phyloP scores from a whole-genome alignment of 1,140 invertebrate species.

The Diploscapter pachys region DNA sequence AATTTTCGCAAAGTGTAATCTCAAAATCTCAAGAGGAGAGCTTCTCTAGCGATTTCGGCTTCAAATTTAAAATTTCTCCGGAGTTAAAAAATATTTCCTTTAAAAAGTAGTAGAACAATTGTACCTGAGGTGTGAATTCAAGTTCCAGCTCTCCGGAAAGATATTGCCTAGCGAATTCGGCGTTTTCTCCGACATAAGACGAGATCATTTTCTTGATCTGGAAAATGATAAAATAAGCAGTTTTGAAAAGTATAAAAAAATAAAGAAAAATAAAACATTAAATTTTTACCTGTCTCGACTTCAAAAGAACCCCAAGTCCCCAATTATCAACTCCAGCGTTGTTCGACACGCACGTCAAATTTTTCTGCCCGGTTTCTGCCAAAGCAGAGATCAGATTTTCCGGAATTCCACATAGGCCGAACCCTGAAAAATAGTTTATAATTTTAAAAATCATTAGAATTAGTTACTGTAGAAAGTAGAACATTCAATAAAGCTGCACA shows the following conservation, averaged over 20 bases:
- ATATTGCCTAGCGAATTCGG: constrained; percentile 91
- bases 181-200: constrained; percentile 98
- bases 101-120: too few relatives aligned
- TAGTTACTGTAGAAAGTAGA: background rate
- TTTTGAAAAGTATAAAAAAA: constrained; percentile 18
- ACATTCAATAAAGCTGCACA: too few relatives aligned
- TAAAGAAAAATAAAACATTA: constrained; percentile 23
- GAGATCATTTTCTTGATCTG: constrained; percentile 83
- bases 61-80: too few relatives aligned
- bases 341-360: constrained; percentile 89
- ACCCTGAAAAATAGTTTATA: constrained; percentile 68
- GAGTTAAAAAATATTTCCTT: too few relatives aligned
- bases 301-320: constrained; percentile 83
- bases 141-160: constrained; percentile 79
- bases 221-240: too few relatives aligned
- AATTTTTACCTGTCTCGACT: constrained; percentile 68
- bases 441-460: constrained; percentile 25
- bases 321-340: constrained; percentile 90
- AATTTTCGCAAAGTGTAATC: too few relatives aligned
- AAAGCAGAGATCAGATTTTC: constrained; percentile 89
- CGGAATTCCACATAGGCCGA: constrained; percentile 96
- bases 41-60: too few relatives aligned
- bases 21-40: too few relatives aligned
- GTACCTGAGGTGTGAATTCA: constrained; percentile 81
- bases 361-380: constrained; percentile 71